phyloP scores from a whole-genome alignment of 2,113 vertebrate genomes.

The Uria lomvia region DNA sequence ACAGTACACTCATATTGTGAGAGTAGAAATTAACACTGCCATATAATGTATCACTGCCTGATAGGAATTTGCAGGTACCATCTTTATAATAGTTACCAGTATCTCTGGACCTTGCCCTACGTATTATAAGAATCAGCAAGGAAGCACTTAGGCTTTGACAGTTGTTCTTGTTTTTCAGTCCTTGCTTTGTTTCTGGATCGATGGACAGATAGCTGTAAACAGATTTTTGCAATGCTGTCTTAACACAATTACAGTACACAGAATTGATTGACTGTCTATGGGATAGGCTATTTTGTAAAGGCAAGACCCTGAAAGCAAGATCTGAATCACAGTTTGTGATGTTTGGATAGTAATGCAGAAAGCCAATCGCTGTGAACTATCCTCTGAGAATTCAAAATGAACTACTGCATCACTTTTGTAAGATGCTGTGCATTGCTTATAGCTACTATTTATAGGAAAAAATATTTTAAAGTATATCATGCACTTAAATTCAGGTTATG shows the following conservation, averaged over 20 bases:
- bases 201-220: slow-evolving; percentile 47
- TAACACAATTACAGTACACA: slow-evolving; percentile 3
- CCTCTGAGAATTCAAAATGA: slow-evolving; percentile 1
- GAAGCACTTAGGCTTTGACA: background rate
- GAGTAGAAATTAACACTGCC: background rate
- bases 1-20: background rate
- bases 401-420: background rate
- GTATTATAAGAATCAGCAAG: background rate
- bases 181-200: slow-evolving; percentile 21
- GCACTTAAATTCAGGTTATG: background rate
- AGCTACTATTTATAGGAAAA: background rate
- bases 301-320: slow-evolving; percentile 1
- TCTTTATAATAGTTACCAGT: background rate
- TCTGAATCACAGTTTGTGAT: background rate
- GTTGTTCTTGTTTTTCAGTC: background rate
- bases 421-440: background rate
- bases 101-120: background rate
- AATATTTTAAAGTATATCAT: background rate
- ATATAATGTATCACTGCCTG: background rate
- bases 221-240: background rate
- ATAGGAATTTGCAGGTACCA: background rate
- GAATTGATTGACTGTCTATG: slow-evolving; percentile 1
- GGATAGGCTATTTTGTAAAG: background rate
- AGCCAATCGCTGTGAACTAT: background rate
- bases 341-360: background rate